Conservation (phyloP, 1,140 invertebrate species). For the Drosophila orena region DNA sequence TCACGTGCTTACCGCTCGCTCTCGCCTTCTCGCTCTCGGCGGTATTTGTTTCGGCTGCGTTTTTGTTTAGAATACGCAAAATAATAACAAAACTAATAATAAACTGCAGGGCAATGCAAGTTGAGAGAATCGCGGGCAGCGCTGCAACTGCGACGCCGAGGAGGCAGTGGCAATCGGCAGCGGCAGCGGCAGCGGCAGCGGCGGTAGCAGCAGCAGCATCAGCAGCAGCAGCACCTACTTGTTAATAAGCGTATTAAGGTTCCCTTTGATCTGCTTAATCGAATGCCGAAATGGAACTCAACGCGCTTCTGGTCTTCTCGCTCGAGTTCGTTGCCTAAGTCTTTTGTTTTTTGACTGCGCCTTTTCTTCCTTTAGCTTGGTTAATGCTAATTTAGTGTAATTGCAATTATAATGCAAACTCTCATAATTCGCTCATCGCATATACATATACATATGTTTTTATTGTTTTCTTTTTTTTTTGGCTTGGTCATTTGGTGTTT, state of each 20-base stretch:
- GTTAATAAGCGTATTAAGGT: conserved; percentile 75
- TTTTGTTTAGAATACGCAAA: conserved; percentile 85
- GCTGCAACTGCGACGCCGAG: not conserved
- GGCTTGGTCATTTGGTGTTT: conserved; percentile 64
- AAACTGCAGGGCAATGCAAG: conserved; percentile 81
- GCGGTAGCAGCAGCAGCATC: conserved; percentile 23
- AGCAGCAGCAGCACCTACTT: conserved; percentile 45
- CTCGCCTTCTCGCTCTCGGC: not conserved
- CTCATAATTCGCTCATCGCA: conserved; percentile 62
- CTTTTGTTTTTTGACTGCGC: conserved; percentile 63
- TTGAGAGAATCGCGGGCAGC: conserved; percentile 61
- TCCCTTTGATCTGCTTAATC: conserved; percentile 81
- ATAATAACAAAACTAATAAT: conserved; percentile 85
- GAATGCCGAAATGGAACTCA: conserved; percentile 65
- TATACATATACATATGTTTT: conserved; percentile 19
- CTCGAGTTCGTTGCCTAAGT: conserved; percentile 74
- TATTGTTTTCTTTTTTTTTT: conserved; percentile 48
- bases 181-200: conserved; percentile 10
- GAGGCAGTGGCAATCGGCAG: conserved; percentile 5
- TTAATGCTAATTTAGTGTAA: conserved; percentile 81
- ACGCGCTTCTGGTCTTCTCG: conserved; percentile 64
- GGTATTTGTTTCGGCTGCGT: conserved; percentile 38
- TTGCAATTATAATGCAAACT: conserved; percentile 65
- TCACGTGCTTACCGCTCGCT: conserved; percentile 42
- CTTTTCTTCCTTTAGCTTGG: not conserved